Conservation (phyloP, 2,797 vertebrate genomes). For the Hoplostethus atlanticus region DNA sequence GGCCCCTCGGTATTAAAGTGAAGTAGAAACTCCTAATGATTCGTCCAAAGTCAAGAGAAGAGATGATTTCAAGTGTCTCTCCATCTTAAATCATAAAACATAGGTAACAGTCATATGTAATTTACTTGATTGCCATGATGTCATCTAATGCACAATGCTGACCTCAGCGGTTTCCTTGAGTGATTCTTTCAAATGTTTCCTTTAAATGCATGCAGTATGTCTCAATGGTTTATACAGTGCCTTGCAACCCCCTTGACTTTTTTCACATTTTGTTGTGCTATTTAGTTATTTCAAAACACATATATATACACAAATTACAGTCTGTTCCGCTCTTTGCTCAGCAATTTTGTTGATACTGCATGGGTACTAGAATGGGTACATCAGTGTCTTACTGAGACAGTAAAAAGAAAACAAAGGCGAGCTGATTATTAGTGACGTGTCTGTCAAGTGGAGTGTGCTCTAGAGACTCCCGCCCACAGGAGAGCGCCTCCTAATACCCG, state of each 20-base stretch:
- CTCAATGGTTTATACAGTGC: no score
- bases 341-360: not conserved
- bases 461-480: conserved; percentile 31
- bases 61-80: not conserved
- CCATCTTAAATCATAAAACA: not conserved
- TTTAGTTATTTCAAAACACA: no score
- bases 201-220: not conserved
- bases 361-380: not conserved
- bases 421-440: conserved; percentile 52
- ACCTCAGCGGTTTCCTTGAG: not conserved
- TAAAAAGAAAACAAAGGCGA: not conserved
- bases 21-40: not conserved
- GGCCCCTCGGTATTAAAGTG: not conserved
- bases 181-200: not conserved
- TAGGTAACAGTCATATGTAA: not conserved
- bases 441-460: conserved; percentile 38
- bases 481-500: conserved; percentile 36
- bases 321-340: not conserved
- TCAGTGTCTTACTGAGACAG: not conserved
- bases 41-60: not conserved
- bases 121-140: not conserved
- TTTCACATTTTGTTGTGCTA: no score
- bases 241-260: no score
- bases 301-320: not conserved
- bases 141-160: not conserved